These are phyloP conservation scores for Brenthis hecate DNA, from an alignment of 2,888 invertebrate genomes.

Conservation along the genomic window DNA sequence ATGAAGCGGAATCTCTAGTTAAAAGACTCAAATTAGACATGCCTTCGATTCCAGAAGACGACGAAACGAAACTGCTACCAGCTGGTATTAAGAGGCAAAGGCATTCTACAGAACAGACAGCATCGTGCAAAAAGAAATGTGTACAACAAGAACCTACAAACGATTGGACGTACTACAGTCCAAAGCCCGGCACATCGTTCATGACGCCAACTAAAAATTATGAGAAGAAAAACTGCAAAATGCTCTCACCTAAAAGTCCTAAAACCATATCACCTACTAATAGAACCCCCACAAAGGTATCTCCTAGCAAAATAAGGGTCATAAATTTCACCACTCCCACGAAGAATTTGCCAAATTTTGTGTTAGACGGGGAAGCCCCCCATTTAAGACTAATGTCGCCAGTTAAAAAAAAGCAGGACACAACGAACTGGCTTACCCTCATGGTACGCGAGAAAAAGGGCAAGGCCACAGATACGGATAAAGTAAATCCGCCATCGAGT, in stretches of 20 bases:
- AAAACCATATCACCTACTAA: constrained; percentile 50
- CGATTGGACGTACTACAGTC: constrained; percentile 55
- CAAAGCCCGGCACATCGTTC: constrained; percentile 57
- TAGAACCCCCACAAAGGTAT: constrained; percentile 50
- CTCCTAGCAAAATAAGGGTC: constrained; percentile 52
- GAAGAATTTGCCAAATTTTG: constrained; percentile 89
- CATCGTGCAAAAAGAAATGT: constrained; percentile 44
- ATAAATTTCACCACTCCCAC: constrained; percentile 82
- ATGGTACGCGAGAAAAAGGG: constrained; percentile 53
- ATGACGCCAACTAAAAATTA: constrained; percentile 67
- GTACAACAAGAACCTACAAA: constrained; percentile 40
- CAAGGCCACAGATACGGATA: constrained; percentile 30
- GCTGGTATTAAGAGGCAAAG: constrained; percentile 59
- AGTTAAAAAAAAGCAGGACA: constrained; percentile 82
- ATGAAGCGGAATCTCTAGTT: constrained; percentile 45
- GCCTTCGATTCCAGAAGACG: constrained; percentile 41
- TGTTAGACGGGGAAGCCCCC: constrained; percentile 89
- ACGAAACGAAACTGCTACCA: constrained; percentile 45
- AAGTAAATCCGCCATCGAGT: constrained; percentile 48
- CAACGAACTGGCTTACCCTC: constrained; percentile 87
- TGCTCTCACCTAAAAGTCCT: constrained; percentile 56
- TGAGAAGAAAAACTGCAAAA: constrained; percentile 51
- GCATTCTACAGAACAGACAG: constrained; percentile 39
- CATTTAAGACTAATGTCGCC: constrained; percentile 88
- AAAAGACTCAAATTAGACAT: constrained; percentile 55